Evolutionary conservation across 2,888 invertebrate species (phyloP).

Genomic region (Carcina quercana): DNA sequence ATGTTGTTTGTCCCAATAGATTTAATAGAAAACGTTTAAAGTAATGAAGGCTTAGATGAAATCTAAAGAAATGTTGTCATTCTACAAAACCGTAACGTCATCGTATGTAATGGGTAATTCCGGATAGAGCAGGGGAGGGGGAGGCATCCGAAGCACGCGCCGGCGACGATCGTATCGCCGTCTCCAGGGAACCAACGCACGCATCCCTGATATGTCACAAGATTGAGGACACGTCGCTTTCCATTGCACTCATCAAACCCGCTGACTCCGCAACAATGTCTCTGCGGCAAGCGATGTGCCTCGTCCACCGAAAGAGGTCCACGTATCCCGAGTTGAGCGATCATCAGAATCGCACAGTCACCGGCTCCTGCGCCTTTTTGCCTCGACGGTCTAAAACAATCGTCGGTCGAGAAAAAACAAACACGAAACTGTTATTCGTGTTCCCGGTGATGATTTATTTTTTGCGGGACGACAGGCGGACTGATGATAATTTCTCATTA

Average conservation of each 20-base stretch:
- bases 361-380: constrained; percentile 52
- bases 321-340: constrained; percentile 26
- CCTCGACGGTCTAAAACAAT: constrained; percentile 54
- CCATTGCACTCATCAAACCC: constrained; percentile 35
- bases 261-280: constrained; percentile 25
- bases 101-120: constrained; percentile 66
- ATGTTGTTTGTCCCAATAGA: constrained; percentile 51
- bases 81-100: constrained; percentile 58
- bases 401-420: constrained; percentile 41
- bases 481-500: constrained; percentile 74
- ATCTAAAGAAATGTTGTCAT: constrained; percentile 44
- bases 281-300: constrained; percentile 34
- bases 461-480: constrained; percentile 53
- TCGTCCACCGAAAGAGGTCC: constrained; percentile 25
- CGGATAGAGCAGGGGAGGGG: constrained; percentile 32
- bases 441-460: constrained; percentile 53
- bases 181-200: constrained; percentile 47
- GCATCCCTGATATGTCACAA: constrained; percentile 30
- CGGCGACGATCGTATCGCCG: constrained; percentile 62
- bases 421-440: constrained; percentile 55
- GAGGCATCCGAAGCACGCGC: constrained; percentile 68
- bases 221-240: constrained; percentile 22
- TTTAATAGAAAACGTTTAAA: constrained; percentile 58
- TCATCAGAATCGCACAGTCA: constrained; percentile 53
- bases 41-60: constrained; percentile 58